These are phyloP conservation scores for Drosophila phalerata DNA, from an alignment of 2,888 invertebrate genomes.

Conservation along the genomic window DNA sequence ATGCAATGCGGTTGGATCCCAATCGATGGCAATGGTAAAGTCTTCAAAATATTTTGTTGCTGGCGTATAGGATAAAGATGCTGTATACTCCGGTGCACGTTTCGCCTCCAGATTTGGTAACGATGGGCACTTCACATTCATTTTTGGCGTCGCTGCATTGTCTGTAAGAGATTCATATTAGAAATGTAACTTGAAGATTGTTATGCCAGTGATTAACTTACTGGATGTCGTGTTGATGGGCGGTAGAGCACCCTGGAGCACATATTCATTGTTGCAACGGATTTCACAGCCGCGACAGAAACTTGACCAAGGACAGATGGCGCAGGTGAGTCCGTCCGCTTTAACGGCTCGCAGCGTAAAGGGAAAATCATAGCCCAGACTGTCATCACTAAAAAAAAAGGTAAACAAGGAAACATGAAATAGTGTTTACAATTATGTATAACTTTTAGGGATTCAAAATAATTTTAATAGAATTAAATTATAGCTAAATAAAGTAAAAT, in stretches of 20 bases:
- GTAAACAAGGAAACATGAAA: too few relatives aligned
- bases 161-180: slow-evolving; percentile 51
- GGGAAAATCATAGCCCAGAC: slow-evolving; percentile 96
- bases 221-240: slow-evolving; percentile 75
- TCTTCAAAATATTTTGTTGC: slow-evolving; percentile 84
- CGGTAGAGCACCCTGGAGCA: slow-evolving; percentile 84
- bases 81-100: slow-evolving; percentile 70
- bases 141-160: slow-evolving; percentile 80
- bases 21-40: slow-evolving; percentile 92
- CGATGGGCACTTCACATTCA: slow-evolving; percentile 80
- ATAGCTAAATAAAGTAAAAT: too few relatives aligned
- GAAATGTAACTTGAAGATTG: neutral
- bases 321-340: slow-evolving; percentile 90
- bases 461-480: too few relatives aligned
- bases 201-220: slow-evolving; percentile 46
- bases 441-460: too few relatives aligned
- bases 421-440: too few relatives aligned
- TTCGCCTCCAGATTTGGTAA: slow-evolving; percentile 82
- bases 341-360: slow-evolving; percentile 94
- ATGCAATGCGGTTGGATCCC: slow-evolving; percentile 97
- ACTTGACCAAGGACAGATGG: slow-evolving; percentile 91
- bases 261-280: slow-evolving; percentile 88
- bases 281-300: slow-evolving; percentile 95
- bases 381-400: slow-evolving; percentile 90
- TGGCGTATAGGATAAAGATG: slow-evolving; percentile 72